These are phyloP conservation scores for Pogonophryne albipinna DNA, from an alignment of 2,797 vertebrate genomes.

Conservation along the genomic window DNA sequence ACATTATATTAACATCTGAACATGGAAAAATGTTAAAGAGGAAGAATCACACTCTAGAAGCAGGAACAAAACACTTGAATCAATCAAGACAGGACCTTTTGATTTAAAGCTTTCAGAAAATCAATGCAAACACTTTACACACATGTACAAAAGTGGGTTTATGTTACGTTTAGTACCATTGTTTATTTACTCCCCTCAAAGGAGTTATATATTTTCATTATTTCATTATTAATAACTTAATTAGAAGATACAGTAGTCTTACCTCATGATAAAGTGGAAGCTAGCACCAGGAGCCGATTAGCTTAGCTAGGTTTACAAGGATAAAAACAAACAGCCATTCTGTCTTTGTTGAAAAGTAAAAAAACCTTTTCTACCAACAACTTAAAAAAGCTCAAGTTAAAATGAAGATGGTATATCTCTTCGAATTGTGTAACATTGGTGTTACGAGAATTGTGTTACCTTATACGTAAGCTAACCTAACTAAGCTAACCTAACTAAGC, in stretches of 20 bases:
- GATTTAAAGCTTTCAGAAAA: not conserved
- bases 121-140: not conserved
- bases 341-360: not conserved
- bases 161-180: not conserved
- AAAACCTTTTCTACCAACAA: not conserved
- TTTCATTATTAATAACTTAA: no score
- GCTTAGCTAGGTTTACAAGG: not conserved
- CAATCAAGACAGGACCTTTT: not conserved
- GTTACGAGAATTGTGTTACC: not conserved
- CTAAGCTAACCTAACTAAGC: conserved; percentile 1
- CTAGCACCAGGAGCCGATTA: not conserved
- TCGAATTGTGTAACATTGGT: no score
- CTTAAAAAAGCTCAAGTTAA: not conserved
- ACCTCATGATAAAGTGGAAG: not conserved
- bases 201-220: not conserved
- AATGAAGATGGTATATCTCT: not conserved
- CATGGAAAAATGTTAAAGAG: conserved; percentile 10
- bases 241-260: no score
- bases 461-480: not conserved
- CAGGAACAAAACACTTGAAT: not conserved
- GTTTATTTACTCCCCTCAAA: not conserved
- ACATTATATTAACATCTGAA: conserved; percentile 30
- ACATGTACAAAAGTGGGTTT: not conserved
- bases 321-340: not conserved
- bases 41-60: not conserved